Conservation (phyloP, 2,113 vertebrate genomes). For the Clarias magur region DNA sequence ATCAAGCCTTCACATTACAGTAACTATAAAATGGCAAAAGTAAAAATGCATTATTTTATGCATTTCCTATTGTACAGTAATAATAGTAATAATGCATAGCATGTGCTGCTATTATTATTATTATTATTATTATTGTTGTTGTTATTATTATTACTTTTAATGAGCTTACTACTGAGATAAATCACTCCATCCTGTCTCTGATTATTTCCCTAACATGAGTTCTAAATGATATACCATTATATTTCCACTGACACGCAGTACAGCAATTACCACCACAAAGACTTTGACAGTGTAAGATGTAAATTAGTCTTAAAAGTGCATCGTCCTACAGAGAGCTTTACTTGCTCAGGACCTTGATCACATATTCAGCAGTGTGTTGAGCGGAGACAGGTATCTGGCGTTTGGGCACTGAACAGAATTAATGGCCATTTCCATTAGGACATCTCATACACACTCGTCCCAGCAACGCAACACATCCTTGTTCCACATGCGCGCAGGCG, state of each 20-base stretch:
- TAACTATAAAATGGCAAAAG: background rate
- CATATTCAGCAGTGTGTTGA: conserved; percentile 8
- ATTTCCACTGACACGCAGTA: conserved; percentile 20
- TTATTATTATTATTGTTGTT: too few relatives aligned
- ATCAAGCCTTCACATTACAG: background rate
- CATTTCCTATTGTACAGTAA: background rate
- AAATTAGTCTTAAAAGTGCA: conserved; percentile 26
- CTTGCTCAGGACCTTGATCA: conserved; percentile 23
- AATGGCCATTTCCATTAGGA: conserved; percentile 24
- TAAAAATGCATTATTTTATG: background rate
- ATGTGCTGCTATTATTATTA: background rate
- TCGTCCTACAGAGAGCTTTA: background rate
- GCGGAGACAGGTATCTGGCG: background rate
- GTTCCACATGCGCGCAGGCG: conserved; percentile 16
- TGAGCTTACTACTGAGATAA: background rate
- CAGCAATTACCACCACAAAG: conserved; percentile 6
- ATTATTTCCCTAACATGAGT: background rate
- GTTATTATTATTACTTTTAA: too few relatives aligned
- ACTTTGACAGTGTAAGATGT: conserved; percentile 21
- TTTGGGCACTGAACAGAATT: background rate
- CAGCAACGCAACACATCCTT: conserved; percentile 24
- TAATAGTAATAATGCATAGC: background rate
- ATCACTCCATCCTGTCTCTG: background rate
- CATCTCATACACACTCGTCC: background rate
- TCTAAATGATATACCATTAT: background rate